These are phyloP conservation scores for Asarcornis scutulata DNA, from an alignment of 2,113 vertebrate species.

Conservation along the genomic window DNA sequence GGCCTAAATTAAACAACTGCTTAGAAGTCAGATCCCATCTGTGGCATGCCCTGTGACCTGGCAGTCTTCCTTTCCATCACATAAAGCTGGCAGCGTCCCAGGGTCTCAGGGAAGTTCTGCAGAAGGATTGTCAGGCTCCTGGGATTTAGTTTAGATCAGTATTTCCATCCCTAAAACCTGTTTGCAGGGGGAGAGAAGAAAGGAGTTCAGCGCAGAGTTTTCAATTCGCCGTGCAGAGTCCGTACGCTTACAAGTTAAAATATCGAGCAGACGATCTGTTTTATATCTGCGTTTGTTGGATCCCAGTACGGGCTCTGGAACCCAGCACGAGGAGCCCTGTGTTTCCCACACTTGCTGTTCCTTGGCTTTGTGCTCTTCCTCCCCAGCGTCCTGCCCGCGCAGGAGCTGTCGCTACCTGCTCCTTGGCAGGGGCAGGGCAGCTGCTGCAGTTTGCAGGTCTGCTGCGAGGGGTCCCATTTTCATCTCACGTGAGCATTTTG, in stretches of 20 bases:
- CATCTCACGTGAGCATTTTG: not conserved
- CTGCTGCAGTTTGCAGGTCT: not conserved
- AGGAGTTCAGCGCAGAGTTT: not conserved
- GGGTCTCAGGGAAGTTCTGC: constrained; percentile 51
- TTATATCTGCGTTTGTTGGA: not conserved
- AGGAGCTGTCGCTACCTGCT: not conserved
- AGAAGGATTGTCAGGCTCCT: constrained; percentile 51
- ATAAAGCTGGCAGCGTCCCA: constrained; percentile 33
- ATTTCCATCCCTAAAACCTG: constrained; percentile 48
- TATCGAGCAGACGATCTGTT: not conserved
- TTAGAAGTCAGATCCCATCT: constrained; percentile 58
- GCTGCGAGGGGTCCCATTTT: not conserved
- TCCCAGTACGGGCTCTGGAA: not conserved
- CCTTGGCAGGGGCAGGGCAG: not conserved
- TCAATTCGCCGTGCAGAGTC: not conserved
- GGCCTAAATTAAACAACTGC: constrained; percentile 53
- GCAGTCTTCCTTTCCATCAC: constrained; percentile 42
- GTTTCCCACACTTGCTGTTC: constrained; percentile 1
- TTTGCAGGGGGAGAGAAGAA: not conserved
- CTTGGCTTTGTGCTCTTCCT: not conserved
- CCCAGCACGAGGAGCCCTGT: not conserved
- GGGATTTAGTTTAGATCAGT: constrained; percentile 53
- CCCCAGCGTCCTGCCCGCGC: not conserved
- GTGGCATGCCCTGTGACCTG: constrained; percentile 66
- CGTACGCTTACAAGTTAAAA: not conserved